Conservation (phyloP, 2,888 invertebrate genomes). For the Sipunculus nudus region DNA sequence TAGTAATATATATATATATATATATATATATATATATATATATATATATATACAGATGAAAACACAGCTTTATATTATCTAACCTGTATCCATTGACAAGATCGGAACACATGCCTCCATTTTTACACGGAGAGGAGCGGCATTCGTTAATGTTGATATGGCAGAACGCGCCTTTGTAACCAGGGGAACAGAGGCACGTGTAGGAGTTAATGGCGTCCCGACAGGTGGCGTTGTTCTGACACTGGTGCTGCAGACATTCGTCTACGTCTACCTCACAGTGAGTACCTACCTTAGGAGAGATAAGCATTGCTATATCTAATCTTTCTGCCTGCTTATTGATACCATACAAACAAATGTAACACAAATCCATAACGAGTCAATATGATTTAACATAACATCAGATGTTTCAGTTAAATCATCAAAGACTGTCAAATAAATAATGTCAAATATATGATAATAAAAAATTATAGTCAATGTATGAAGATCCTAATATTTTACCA, state of each 20-base stretch:
- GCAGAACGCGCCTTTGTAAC: conserved; percentile 20
- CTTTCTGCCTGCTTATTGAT: too few species aligned
- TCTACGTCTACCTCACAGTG: conserved; percentile 50
- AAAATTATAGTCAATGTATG: too few species aligned
- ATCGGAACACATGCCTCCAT: conserved; percentile 37
- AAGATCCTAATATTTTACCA: too few species aligned
- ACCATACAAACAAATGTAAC: too few species aligned
- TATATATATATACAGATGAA: background rate
- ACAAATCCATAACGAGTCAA: too few species aligned
- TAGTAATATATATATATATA: background rate
- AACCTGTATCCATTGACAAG: conserved; percentile 21
- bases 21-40: background rate
- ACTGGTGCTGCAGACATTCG: conserved; percentile 45
- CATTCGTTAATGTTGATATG: conserved; percentile 38
- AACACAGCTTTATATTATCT: background rate
- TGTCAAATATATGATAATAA: too few species aligned
- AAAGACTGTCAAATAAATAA: too few species aligned
- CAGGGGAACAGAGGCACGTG: conserved; percentile 23
- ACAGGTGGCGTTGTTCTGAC: conserved; percentile 49
- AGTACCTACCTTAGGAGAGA: too few species aligned
- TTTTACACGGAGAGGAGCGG: conserved; percentile 25
- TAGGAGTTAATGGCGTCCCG: conserved; percentile 50
- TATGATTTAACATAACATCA: too few species aligned
- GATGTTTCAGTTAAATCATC: too few species aligned
- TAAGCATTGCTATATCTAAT: conserved; percentile 34